Percentiles rank a stretch among this genome's conserved stretches.
These are phyloP conservation scores for Silvanus unidentatus DNA, from an alignment of 2,888 invertebrate genomes.

Conservation along the genomic window DNA sequence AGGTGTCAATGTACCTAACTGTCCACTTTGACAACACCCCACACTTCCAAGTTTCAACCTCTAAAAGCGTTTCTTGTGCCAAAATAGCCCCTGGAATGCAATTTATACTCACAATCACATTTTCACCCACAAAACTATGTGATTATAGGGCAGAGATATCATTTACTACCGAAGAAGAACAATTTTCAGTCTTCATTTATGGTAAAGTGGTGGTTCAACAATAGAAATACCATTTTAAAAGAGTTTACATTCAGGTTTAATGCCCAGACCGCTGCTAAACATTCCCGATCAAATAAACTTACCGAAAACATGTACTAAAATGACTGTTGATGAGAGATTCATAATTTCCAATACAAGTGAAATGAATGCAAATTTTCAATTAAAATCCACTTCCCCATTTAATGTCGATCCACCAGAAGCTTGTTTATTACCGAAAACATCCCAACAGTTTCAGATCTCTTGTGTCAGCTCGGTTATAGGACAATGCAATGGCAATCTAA, in stretches of 20 bases:
- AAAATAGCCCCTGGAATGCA: constrained; percentile 68
- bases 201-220: constrained; percentile 50
- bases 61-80: constrained; percentile 44
- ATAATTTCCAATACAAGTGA: constrained; percentile 54
- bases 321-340: constrained; percentile 47
- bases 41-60: constrained; percentile 50
- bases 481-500: neutral
- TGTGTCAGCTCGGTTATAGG: constrained; percentile 47
- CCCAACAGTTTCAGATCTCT: constrained; percentile 48
- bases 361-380: constrained; percentile 47
- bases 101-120: constrained; percentile 55
- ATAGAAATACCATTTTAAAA: neutral
- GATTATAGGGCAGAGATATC: constrained; percentile 53
- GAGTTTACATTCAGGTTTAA: constrained; percentile 46
- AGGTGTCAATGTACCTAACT: constrained; percentile 52
- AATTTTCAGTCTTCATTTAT: constrained; percentile 54
- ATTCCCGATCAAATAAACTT: constrained; percentile 55
- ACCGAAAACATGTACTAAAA: constrained; percentile 51
- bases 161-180: constrained; percentile 51
- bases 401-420: constrained; percentile 51
- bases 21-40: constrained; percentile 49
- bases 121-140: constrained; percentile 52
- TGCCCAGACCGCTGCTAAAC: constrained; percentile 53
- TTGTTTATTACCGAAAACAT: constrained; percentile 48
- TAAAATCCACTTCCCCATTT: constrained; percentile 48